Evolutionary conservation across 1,140 invertebrate species (phyloP).

Genomic region (Asbolus verrucosus): DNA sequence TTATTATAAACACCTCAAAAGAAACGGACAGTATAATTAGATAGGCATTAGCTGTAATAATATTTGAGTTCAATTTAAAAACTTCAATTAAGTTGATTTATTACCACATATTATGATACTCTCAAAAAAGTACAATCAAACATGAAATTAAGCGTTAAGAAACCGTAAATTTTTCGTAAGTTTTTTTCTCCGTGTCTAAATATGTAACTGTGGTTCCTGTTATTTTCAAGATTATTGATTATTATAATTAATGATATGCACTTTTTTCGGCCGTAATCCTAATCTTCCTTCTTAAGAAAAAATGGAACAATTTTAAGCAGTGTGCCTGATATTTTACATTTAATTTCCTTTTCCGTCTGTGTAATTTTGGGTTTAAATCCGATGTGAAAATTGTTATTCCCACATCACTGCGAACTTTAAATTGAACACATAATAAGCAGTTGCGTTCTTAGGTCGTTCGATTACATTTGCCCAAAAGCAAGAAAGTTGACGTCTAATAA

Average conservation of each 20-base stretch:
- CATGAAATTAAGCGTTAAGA: background rate
- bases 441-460: conserved; percentile 16
- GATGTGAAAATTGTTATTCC: conserved; percentile 34
- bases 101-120: background rate
- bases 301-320: conserved; percentile 9
- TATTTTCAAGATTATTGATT: conserved; percentile 13
- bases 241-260: conserved; percentile 15
- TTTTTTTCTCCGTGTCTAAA: no score
- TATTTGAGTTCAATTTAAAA: conserved; percentile 20
- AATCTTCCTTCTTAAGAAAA: conserved; percentile 11
- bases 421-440: conserved; percentile 33
- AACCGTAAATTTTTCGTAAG: no score
- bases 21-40: conserved; percentile 23
- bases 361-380: conserved; percentile 17
- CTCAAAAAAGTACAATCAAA: background rate
- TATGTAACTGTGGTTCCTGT: background rate
- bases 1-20: conserved; percentile 6
- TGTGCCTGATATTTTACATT: background rate
- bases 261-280: conserved; percentile 4
- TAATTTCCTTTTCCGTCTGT: conserved; percentile 32
- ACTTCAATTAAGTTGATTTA: conserved; percentile 26
- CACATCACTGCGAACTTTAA: conserved; percentile 23
- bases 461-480: conserved; percentile 6
- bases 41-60: conserved; percentile 27
- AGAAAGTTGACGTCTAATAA: background rate